phyloP scores from a whole-genome alignment of 2,888 invertebrate genomes.

The Meandrusa payeni region DNA sequence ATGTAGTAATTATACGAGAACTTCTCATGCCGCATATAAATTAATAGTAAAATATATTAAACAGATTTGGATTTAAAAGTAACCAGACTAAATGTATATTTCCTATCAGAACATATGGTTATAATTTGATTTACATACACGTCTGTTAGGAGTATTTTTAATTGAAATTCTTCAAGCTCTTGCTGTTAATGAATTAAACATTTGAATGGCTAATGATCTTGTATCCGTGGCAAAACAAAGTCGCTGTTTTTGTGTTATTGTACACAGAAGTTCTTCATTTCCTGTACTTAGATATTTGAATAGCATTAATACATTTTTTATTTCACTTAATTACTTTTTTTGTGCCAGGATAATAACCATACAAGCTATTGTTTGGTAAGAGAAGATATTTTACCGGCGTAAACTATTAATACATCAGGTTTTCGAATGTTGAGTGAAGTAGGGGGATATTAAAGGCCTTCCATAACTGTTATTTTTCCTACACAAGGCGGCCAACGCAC shows the following conservation, averaged over 20 bases:
- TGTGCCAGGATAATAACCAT: not conserved
- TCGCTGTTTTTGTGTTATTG: constrained; percentile 4
- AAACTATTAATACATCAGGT: no score
- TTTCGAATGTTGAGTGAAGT: no score
- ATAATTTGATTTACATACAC: constrained; percentile 1
- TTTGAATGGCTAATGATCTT: constrained; percentile 2
- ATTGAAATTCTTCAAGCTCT: constrained; percentile 4
- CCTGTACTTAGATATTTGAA: constrained; percentile 1
- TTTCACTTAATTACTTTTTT: not conserved
- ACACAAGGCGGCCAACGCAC: no score
- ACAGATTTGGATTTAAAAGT: constrained; percentile 20
- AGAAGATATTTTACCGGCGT: no score
- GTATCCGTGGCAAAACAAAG: constrained; percentile 7
- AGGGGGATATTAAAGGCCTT: no score
- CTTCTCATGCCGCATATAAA: constrained; percentile 37
- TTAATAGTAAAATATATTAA: constrained; percentile 39
- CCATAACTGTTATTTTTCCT: no score
- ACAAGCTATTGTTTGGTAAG: constrained; percentile 10
- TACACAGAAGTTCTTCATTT: constrained; percentile 5
- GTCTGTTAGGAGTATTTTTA: not conserved
- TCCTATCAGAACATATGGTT: not conserved
- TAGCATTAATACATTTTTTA: not conserved
- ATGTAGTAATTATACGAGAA: constrained; percentile 32
- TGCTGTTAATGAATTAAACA: constrained; percentile 9
- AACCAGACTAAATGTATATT: constrained; percentile 2